Evolutionary conservation across 2,888 invertebrate species (phyloP), one percentile per base, ranked within the genome.

Genomic region (Eilema caniola): DNA sequence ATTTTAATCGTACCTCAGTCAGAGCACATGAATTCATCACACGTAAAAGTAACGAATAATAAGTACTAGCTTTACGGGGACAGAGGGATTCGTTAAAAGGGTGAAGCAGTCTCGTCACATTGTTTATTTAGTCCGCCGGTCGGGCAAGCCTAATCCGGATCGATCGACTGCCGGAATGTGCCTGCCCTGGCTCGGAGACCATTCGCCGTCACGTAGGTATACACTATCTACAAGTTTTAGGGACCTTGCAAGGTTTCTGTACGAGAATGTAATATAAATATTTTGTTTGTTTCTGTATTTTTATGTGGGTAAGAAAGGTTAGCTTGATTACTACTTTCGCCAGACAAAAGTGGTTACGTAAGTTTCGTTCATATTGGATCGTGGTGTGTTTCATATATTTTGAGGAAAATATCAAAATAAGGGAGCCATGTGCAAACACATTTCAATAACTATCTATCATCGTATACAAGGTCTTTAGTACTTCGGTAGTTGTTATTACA

Each of bases 51-150:
- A 88, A 90, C 88, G 89, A 89, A 90, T 90, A 88, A 87, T 85
- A 86, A 85, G 86, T 84, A 87, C 85, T 84, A 87, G 86, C 84
- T 89, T 87, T 89, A 85, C 85, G 87, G 84, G 77, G 85, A 87
- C 86, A 87, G 85, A 88, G 90, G 90, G 92, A 92, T 93, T 92
- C 92, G 93, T 93, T 93, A 93, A 93, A 94, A 93, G 93, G 93
- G 93, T 92, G 90, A 90, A 90, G 85, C 85, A 89, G 88, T 88
- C 86, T 89, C 92, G 91, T 94, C 93, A 92, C 94, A 93, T 94
- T 94, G 94, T 94, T 94, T 94, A 94, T 94, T 94, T 93, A 94
- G 93, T 89, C 90, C 89, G 91, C 84, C 88, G 89, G 90, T 86
- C 87, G 84, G 84, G 83, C 82, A 76, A 86, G 88, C 88, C 90